A percentile compares a stretch with the other conserved stretches of the same genome.
These are phyloP conservation scores for Scaptodrosophila latifasciaeformis DNA, from an alignment of 2,888 invertebrate genomes.

Conservation along the genomic window DNA sequence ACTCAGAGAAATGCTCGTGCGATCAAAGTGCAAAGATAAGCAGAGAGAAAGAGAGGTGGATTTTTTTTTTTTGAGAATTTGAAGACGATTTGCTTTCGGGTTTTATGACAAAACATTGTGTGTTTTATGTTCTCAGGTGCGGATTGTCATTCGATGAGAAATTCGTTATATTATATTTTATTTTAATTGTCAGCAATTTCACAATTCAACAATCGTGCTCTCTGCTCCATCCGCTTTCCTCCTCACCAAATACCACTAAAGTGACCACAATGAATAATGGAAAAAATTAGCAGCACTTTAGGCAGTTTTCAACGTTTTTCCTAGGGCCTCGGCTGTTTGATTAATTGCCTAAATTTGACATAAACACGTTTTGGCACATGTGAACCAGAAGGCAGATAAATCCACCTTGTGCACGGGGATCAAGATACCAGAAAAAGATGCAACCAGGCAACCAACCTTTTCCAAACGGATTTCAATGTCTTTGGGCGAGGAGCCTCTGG, in stretches of 20 bases:
- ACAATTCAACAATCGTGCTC: too few relatives aligned
- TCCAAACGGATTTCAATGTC: too few relatives aligned
- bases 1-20: slow-evolving; percentile 1
- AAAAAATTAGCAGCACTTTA: slow-evolving; percentile 33
- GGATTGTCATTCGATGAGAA: too few relatives aligned
- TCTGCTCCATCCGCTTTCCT: too few relatives aligned
- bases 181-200: too few relatives aligned
- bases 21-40: slow-evolving; percentile 19
- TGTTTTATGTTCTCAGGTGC: neutral
- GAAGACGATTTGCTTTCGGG: neutral
- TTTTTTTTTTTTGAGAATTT: neutral
- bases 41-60: too few relatives aligned
- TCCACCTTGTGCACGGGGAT: neutral
- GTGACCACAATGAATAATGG: slow-evolving; percentile 35
- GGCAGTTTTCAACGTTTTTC: slow-evolving; percentile 16
- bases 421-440: neutral
- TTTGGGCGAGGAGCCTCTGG: too few relatives aligned
- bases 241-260: too few relatives aligned
- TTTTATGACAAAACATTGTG: neutral
- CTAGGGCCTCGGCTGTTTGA: slow-evolving; percentile 28
- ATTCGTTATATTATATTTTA: neutral
- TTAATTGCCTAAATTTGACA: slow-evolving; percentile 53
- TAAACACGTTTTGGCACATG: slow-evolving; percentile 58
- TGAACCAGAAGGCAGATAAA: slow-evolving; percentile 53
- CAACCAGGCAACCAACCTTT: neutral